phyloP scores from a whole-genome alignment of 2,113 vertebrate species.

The Empidonax traillii region DNA sequence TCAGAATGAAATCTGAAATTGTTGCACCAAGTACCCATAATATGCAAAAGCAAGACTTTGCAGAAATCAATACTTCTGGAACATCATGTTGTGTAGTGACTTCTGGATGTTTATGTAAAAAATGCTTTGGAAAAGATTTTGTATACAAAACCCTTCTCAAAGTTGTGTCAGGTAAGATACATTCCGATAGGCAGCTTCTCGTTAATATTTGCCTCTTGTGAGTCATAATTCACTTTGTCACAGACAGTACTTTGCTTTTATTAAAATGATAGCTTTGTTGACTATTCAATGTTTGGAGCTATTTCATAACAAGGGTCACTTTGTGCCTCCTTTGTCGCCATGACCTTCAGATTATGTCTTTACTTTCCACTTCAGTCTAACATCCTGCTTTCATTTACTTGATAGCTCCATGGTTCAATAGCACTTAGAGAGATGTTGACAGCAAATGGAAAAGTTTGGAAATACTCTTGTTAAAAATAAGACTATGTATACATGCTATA shows the following conservation, averaged over 20 bases:
- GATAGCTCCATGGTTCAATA: conserved; percentile 29
- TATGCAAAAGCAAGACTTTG: background rate
- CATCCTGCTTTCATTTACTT: conserved; percentile 40
- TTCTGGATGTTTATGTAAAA: background rate
- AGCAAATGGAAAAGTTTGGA: conserved; percentile 46
- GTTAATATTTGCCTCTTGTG: conserved; percentile 24
- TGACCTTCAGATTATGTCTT: conserved; percentile 24
- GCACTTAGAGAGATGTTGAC: conserved; percentile 27
- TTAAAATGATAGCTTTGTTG: conserved; percentile 22
- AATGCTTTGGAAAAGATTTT: background rate
- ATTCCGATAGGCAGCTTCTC: background rate
- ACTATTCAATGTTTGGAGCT: background rate
- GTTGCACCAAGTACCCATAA: background rate
- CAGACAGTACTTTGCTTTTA: background rate
- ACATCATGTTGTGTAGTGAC: background rate
- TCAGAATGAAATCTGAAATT: background rate
- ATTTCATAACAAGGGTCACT: conserved; percentile 3
- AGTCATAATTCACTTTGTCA: conserved; percentile 7
- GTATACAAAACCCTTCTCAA: background rate
- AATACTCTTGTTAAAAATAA: background rate
- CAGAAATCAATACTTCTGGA: background rate
- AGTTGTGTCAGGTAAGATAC: background rate
- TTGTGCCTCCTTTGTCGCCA: background rate
- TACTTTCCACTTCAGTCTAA: conserved; percentile 40
- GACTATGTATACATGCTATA: background rate